Evolutionary conservation across 2,797 vertebrate species (phyloP).

Genomic region (Hozukius guyotensis): DNA sequence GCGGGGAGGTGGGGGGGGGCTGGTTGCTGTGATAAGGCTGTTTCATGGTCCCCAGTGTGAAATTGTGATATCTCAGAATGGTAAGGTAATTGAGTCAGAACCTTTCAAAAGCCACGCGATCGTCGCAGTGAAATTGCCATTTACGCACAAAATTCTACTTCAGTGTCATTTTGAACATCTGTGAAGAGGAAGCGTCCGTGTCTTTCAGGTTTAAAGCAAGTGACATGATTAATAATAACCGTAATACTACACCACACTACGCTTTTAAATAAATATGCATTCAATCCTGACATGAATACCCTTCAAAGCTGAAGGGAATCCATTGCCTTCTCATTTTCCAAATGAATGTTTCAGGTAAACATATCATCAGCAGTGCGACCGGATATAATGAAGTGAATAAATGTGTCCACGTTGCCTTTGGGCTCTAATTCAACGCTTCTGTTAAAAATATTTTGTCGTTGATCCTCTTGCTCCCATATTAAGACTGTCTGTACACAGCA

Average conservation of each 20-base stretch:
- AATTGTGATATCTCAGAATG: slow-evolving; percentile 54
- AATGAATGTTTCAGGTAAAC: slow-evolving; percentile 26
- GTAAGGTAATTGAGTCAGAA: slow-evolving; percentile 46
- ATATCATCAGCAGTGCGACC: not conserved
- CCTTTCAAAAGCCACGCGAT: slow-evolving; percentile 24
- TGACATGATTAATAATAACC: not conserved
- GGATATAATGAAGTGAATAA: slow-evolving; percentile 28
- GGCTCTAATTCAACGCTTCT: slow-evolving; percentile 14
- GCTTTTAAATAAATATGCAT: not conserved
- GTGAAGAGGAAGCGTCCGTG: not conserved
- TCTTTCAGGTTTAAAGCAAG: not conserved
- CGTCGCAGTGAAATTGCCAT: slow-evolving; percentile 19
- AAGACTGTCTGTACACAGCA: slow-evolving; percentile 41
- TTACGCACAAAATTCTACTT: slow-evolving; percentile 22
- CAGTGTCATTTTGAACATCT: slow-evolving; percentile 19
- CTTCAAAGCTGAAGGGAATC: slow-evolving; percentile 3
- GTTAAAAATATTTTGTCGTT: slow-evolving; percentile 21
- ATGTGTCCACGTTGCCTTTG: slow-evolving; percentile 24
- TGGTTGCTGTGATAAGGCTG: slow-evolving; percentile 40
- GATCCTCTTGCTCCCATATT: slow-evolving; percentile 23
- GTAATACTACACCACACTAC: too few relatives aligned
- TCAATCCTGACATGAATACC: not conserved
- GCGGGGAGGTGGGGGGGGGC: not conserved
- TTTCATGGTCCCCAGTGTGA: slow-evolving; percentile 44
- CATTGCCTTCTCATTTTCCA: not conserved